Evolutionary conservation across 2,888 invertebrate genomes (phyloP).

Genomic region (Sericinus montela): DNA sequence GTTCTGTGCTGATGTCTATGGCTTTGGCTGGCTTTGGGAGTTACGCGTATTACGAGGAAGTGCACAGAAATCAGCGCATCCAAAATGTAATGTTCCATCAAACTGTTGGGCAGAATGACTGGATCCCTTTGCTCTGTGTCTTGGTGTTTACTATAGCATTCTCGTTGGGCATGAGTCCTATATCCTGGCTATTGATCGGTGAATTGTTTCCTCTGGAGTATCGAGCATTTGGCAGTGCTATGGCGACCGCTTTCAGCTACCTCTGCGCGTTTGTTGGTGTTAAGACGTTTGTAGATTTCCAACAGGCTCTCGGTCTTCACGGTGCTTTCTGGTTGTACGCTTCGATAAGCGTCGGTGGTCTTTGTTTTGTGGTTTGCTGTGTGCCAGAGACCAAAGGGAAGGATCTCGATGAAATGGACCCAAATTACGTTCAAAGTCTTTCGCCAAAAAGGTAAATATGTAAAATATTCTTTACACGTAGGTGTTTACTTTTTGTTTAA

Average conservation of each 20-base stretch:
- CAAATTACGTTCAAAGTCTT: constrained; percentile 79
- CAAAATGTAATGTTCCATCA: constrained; percentile 74
- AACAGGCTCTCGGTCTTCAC: constrained; percentile 85
- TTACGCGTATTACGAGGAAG: constrained; percentile 89
- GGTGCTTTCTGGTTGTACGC: constrained; percentile 95
- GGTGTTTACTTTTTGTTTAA: neutral
- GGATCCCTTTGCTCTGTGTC: constrained; percentile 91
- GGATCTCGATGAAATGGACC: constrained; percentile 93
- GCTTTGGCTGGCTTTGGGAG: constrained; percentile 92
- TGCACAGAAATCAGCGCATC: constrained; percentile 77
- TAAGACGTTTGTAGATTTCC: constrained; percentile 91
- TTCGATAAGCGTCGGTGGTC: constrained; percentile 87
- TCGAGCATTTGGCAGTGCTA: constrained; percentile 91
- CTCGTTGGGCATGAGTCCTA: constrained; percentile 92
- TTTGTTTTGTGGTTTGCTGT: constrained; percentile 91
- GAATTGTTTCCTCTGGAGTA: constrained; percentile 91
- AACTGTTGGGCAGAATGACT: constrained; percentile 82
- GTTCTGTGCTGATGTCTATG: constrained; percentile 90
- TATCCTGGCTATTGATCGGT: constrained; percentile 91
- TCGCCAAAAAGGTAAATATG: constrained; percentile 63
- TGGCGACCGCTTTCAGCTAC: constrained; percentile 92
- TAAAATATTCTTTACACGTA: constrained; percentile 22
- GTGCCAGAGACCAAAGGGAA: constrained; percentile 95
- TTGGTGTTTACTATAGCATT: constrained; percentile 91
- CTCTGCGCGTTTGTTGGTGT: constrained; percentile 92